Evolutionary conservation across 2,888 invertebrate genomes (phyloP), one percentile per base, ranked within the genome.

Genomic region (Schrankia costaestrigalis): DNA sequence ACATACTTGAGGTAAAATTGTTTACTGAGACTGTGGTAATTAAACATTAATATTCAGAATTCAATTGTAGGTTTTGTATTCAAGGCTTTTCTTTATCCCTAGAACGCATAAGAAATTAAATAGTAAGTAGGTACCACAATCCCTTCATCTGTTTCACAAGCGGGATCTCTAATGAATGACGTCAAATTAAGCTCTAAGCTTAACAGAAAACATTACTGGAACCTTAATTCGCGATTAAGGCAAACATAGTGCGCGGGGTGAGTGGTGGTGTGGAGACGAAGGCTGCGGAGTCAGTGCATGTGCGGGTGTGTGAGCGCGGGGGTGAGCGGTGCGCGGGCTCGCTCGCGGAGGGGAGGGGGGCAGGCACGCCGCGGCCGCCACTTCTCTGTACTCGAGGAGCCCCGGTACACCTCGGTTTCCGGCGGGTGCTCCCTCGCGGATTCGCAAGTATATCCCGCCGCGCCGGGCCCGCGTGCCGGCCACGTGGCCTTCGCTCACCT

Each of bases 351-450:
- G n/a, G n/a, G 25, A 4, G 25, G 5, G 67, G 68, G 71, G 70
- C 63, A 61, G 72, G 66, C 68, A 74, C 74, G 78, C 80, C 81
- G 80, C 82, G 81, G 78, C 81, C 79, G 84, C 81, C 80, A 82
- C 83, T 84, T 78, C 83, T 80, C 85, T 83, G 84, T 82, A 68
- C 83, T 82, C 83, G 80, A 81, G 80, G 86, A 83, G 85, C 82
- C 77, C 84, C 82, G 83, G 81, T 79, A 82, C 82, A 84, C 85
- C 84, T 84, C 86, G 78, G 84, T 83, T 86, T 85, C 86, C 85
- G 86, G 85, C 78, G 75, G 76, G 77, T 67, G 80, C 83, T 72
- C 73, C 71, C 85, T 81, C 81, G 85, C 82, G 82, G 76, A 71
- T 79, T 76, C 77, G 71, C 77, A 77, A 80, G 75, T 76, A 68